phyloP scores from a whole-genome alignment of 2,113 vertebrate species.

The Bufo gargarizans region DNA sequence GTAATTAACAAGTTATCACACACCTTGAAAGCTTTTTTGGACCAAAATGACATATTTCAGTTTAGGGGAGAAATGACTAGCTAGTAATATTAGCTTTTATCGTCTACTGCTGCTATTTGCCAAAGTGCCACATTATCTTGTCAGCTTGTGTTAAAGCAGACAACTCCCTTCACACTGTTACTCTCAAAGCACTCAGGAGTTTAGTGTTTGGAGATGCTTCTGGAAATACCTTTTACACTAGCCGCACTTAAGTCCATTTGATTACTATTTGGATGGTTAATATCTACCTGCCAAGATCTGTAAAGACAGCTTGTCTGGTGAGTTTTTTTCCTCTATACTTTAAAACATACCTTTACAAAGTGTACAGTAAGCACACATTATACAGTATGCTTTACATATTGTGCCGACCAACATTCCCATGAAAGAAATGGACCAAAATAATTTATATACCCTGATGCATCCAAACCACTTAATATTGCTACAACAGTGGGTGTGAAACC shows the following conservation, averaged over 20 bases:
- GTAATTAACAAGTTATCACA: constrained; percentile 45
- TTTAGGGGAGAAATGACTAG: constrained; percentile 55
- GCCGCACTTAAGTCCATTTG: constrained; percentile 7
- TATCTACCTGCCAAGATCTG: constrained; percentile 27
- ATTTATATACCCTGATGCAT: too few species aligned
- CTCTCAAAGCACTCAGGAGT: constrained; percentile 22
- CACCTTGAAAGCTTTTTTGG: constrained; percentile 52
- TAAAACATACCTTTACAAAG: neutral
- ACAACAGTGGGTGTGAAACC: too few species aligned
- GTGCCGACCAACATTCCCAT: too few species aligned
- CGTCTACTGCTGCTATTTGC: constrained; percentile 53
- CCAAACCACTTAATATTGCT: too few species aligned
- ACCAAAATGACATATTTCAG: constrained; percentile 53
- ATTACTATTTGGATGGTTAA: constrained; percentile 53
- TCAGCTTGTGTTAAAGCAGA: constrained; percentile 46
- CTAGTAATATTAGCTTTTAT: constrained; percentile 55
- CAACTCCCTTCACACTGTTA: constrained; percentile 40
- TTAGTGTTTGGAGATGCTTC: constrained; percentile 6
- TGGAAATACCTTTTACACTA: constrained; percentile 28
- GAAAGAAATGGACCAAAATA: too few species aligned
- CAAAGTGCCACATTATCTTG: constrained; percentile 58
- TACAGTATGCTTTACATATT: neutral
- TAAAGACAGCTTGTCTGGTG: constrained; percentile 9
- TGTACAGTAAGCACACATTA: neutral
- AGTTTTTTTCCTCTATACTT: neutral